These are phyloP conservation scores for Morbakka virulenta DNA, from an alignment of 30 jellyfish, hydroid and myxozoan species.

Conservation along the genomic window DNA sequence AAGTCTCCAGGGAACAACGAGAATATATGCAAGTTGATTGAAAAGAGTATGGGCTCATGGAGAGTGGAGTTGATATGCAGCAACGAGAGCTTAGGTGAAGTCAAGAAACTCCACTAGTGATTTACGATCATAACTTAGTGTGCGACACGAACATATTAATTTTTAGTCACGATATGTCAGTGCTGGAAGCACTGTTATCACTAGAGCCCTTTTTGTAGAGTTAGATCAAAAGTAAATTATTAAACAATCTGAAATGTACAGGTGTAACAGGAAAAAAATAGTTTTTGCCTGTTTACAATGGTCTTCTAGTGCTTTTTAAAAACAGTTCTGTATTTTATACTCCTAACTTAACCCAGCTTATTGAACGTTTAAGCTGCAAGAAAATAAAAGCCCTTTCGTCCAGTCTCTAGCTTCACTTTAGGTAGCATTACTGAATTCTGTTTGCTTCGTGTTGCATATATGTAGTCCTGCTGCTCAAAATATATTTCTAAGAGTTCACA, in stretches of 20 bases:
- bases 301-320: background rate
- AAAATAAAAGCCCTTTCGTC: slow-evolving; percentile 38
- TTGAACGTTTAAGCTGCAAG: slow-evolving; percentile 40
- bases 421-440: slow-evolving; percentile 38
- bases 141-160: too few relatives aligned
- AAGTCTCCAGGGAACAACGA: too few relatives aligned
- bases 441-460: slow-evolving; percentile 5
- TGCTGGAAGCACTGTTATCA: too few relatives aligned
- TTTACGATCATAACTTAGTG: too few relatives aligned
- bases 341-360: background rate
- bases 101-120: too few relatives aligned
- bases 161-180: too few relatives aligned
- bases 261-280: too few relatives aligned
- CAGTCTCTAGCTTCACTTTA: slow-evolving; percentile 3
- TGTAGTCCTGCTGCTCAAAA: background rate
- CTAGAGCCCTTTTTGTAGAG: background rate
- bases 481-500: background rate
- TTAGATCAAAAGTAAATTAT: background rate
- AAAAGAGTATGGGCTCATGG: too few relatives aligned
- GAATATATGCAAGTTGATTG: too few relatives aligned
- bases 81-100: too few relatives aligned
- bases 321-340: background rate
- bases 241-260: too few relatives aligned
- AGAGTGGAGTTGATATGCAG: too few relatives aligned
- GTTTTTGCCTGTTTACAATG: background rate